phyloP scores from a whole-genome alignment of 2,113 vertebrate genomes.

The Mesocricetus auratus region DNA sequence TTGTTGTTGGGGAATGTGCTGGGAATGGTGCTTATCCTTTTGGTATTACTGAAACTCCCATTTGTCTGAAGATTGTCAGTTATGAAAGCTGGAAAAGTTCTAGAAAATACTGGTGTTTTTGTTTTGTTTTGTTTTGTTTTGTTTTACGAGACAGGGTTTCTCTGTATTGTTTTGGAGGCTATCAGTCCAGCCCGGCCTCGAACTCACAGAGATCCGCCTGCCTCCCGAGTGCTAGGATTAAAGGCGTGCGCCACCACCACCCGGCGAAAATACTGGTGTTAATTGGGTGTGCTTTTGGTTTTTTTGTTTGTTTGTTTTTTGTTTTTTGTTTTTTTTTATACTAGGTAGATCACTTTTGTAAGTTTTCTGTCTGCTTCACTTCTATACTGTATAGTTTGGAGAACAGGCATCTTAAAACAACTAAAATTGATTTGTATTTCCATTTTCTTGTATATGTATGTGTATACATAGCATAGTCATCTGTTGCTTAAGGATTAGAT shows the following conservation, averaged over 20 bases:
- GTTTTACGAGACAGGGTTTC: too few relatives aligned
- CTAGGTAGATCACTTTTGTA: neutral
- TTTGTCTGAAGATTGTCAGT: neutral
- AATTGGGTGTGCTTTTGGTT: neutral
- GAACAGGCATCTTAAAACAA: neutral
- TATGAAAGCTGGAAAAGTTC: neutral
- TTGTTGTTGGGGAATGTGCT: neutral
- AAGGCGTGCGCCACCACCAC: too few relatives aligned
- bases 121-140: too few relatives aligned
- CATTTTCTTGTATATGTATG: neutral
- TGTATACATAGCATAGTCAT: neutral
- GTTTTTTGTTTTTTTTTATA: too few relatives aligned
- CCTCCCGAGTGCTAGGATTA: too few relatives aligned
- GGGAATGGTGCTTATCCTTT: neutral
- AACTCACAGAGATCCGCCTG: too few relatives aligned
- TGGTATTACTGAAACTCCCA: neutral
- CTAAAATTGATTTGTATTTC: neutral
- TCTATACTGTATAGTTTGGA: neutral
- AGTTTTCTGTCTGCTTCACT: neutral
- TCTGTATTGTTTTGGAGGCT: too few relatives aligned
- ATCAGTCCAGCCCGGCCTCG: too few relatives aligned
- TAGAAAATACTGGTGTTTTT: neutral
- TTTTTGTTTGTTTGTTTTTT: too few relatives aligned
- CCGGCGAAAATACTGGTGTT: neutral
- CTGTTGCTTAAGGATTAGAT: neutral